phyloP scores from a whole-genome alignment of 2,797 vertebrate genomes.

The Microctenopoma steveboyesi region DNA sequence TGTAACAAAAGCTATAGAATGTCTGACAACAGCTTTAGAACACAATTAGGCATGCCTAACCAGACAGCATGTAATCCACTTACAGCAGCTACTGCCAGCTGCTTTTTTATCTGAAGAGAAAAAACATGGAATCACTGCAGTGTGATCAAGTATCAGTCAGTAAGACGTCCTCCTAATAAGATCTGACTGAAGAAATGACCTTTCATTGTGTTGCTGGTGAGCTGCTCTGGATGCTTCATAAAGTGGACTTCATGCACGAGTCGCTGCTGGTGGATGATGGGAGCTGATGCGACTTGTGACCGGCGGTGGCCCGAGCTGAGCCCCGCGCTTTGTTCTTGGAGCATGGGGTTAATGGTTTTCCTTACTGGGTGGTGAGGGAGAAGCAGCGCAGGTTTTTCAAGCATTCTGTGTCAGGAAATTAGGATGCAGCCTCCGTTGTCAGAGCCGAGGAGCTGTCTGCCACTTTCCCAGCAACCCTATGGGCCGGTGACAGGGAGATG shows the following conservation, averaged over 20 bases:
- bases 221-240: constrained; percentile 9
- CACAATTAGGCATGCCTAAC: constrained; percentile 63
- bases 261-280: constrained; percentile 52
- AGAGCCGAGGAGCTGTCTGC: constrained; percentile 88
- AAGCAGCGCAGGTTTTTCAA: constrained; percentile 52
- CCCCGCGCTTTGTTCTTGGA: constrained; percentile 73
- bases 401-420: constrained; percentile 77
- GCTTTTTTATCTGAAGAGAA: constrained; percentile 44
- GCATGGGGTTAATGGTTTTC: constrained; percentile 83
- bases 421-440: constrained; percentile 92
- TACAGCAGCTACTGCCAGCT: constrained; percentile 43
- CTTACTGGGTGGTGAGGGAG: constrained; percentile 71
- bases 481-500: constrained; percentile 96
- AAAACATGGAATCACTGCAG: constrained; percentile 28
- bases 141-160: constrained; percentile 16
- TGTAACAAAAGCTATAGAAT: constrained; percentile 62
- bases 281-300: constrained; percentile 47
- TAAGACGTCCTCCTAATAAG: not conserved
- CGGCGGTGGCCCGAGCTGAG: constrained; percentile 54
- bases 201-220: not conserved
- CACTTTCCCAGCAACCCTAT: constrained; percentile 91
- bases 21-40: constrained; percentile 60
- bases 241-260: constrained; percentile 3
- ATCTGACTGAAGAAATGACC: not conserved
- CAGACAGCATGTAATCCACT: constrained; percentile 74